Evolutionary conservation across 64 coral and sea anemone genomes (phyloP), one percentile per base, ranked within the genome.

Genomic region (Orbicella faveolata): DNA sequence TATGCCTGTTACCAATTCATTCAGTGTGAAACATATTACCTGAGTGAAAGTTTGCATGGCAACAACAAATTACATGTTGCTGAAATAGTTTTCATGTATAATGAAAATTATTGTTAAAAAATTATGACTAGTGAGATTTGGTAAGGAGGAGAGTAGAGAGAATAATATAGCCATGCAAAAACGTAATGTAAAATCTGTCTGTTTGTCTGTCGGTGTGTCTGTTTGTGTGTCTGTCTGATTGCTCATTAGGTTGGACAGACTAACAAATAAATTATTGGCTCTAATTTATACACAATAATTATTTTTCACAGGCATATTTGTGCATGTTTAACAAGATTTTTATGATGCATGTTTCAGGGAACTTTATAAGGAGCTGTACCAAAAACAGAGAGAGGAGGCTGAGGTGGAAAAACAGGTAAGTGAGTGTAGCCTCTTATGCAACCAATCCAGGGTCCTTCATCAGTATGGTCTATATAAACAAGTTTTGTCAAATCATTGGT

Each of bases 301-400:
- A n/a, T 67, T 67, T 3, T 70, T n/a, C 7, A 70, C 25, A 6
- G n/a, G 4, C 2, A 48, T 41, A 41, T 41, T 0, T 41, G 25
- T n/a, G 66, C 54, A 57, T 11, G 8, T 1, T 59, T 16, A 59
- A 59, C 10, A 1, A 70, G 1, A 70, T 70, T 23, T 70, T 26
- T 70, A 11, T 70, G 67, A 26, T 23, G 25, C 67, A 70, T 70
- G 19, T 67, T 87, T 51, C 66, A 92, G 90, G 69, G 90, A 80
- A 75, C 75, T 91, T 80, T 91, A 87, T 41, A 95, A 87, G 87
- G 82, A 91, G 82, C 61, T 87, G 48, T 92, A 72, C 41, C 83
- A 92, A 73, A 92, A 57, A 36, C 84, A 86, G 66, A 79, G 74
- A 73, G 73, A 92, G 73, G 90, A 92, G 41, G 85, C 85, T 86